Percentiles rank a stretch among this genome's conserved stretches.
Conservation (phyloP, 2,888 invertebrate genomes). For the Beris morrisii region DNA sequence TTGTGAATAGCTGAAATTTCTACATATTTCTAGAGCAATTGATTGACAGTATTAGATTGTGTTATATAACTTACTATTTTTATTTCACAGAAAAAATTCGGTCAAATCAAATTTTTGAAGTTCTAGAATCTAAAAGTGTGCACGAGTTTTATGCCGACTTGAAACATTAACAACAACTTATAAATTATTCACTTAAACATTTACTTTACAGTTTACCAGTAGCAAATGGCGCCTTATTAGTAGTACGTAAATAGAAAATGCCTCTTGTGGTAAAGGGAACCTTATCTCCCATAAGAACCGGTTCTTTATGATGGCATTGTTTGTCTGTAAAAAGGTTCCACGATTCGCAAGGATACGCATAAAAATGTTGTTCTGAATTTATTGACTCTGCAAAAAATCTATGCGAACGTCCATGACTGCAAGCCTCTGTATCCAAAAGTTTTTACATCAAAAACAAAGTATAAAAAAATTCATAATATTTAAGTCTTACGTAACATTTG, state of each 20-base stretch:
- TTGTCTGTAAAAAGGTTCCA: conserved; percentile 53
- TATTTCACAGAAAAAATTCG: too few species aligned
- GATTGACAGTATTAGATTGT: too few species aligned
- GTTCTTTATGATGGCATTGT: conserved; percentile 47
- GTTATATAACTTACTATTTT: too few species aligned
- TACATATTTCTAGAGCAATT: too few species aligned
- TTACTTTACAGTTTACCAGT: conserved; percentile 45
- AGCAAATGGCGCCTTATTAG: conserved; percentile 61
- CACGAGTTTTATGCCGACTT: too few species aligned
- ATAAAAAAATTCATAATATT: not conserved
- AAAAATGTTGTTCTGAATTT: conserved; percentile 58
- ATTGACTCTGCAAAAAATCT: conserved; percentile 68
- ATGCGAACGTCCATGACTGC: conserved; percentile 70
- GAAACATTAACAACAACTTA: too few species aligned
- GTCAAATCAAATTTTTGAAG: too few species aligned
- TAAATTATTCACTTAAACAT: too few species aligned
- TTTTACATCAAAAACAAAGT: too few species aligned
- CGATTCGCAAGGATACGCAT: conserved; percentile 61
- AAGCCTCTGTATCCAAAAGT: conserved; percentile 57
- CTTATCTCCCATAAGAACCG: conserved; percentile 63
- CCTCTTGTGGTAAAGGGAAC: conserved; percentile 57
- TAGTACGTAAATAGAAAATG: conserved; percentile 65
- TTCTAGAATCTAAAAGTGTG: too few species aligned
- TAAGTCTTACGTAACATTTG: conserved; percentile 47
- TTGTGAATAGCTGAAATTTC: too few species aligned